Evolutionary conservation across 2,113 vertebrate genomes (phyloP), one percentile per base, ranked within the genome.

Genomic region (Bubo bubo): DNA sequence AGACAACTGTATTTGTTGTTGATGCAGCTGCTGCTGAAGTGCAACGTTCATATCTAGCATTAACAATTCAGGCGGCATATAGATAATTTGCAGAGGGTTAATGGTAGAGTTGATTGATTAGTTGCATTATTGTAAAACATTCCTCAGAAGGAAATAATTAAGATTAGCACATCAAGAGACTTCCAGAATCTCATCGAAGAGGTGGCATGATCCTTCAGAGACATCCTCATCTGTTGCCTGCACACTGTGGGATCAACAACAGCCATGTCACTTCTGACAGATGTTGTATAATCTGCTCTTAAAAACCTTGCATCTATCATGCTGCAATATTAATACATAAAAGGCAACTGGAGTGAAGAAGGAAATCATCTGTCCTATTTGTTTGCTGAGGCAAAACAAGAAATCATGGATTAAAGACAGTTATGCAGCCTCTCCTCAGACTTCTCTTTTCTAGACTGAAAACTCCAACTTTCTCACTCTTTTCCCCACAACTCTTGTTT

Each of bases 91-190:
- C 34, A 83, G 34, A 84, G n/a, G 55, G 32, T 63, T 96, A 53
- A 59, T 55, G 12, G 41, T 68, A 73, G 45, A 83, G 71, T 59
- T 95, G 27, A 47, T 71, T 47, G 59, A 62, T 77, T 58, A 62
- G 26, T 66, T 92, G 59, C 32, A 30, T 52, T 91, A 59, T 34
- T 75, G 28, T 28, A 81, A 95, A 95, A 67, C 47, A 79, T 77
- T 92, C 60, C 20, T 87, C 80, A 87, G 86, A 91, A 91, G 73
- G 89, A 84, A 95, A 87, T 86, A 93, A 91, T 95, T 86, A 93
- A 73, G 49, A 83, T 73, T 71, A 95, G 45, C 35, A 72, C 74
- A 94, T 93, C 47, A 88, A 86, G 89, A 86, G 68, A 71, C 47
- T 88, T 86, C 20, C 32, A 92, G 55, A 92, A 91, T 93, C n/a